phyloP scores from a whole-genome alignment of 2,113 vertebrate genomes.

The Antechinus flavipes region DNA sequence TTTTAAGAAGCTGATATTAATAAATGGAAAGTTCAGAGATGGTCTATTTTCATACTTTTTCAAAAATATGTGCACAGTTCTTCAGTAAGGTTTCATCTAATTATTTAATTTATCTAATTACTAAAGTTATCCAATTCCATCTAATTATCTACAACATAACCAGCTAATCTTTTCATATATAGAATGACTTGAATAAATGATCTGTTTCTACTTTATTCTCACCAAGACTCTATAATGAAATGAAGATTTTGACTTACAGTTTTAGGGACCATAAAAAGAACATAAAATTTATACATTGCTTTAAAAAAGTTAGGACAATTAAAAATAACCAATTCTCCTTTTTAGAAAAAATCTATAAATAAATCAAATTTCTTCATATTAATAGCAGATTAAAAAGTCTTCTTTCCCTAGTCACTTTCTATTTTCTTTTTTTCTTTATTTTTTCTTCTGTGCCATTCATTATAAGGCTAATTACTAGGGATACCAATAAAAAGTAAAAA shows the following conservation, averaged over 20 bases:
- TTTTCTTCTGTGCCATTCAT: neutral
- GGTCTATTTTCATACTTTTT: constrained; percentile 67
- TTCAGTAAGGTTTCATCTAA: constrained; percentile 30
- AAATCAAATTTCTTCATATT: constrained; percentile 20
- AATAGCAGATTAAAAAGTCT: neutral
- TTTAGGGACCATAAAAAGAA: constrained; percentile 5
- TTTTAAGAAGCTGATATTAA: constrained; percentile 62
- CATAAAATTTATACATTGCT: constrained; percentile 50
- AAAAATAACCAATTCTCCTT: constrained; percentile 27
- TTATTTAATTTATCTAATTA: constrained; percentile 62
- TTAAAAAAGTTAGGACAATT: constrained; percentile 56
- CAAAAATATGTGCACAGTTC: constrained; percentile 48
- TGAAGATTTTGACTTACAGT: constrained; percentile 47
- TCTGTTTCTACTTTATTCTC: constrained; percentile 4
- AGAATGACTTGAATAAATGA: constrained; percentile 8
- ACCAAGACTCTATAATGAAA: constrained; percentile 22
- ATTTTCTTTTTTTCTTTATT: neutral
- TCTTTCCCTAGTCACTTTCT: constrained; percentile 34
- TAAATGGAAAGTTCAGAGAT: constrained; percentile 58
- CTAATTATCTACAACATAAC: constrained; percentile 47
- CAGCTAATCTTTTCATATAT: constrained; percentile 46
- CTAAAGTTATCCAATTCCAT: constrained; percentile 52
- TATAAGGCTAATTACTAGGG: neutral
- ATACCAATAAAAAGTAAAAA: neutral
- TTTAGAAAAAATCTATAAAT: constrained; percentile 53